phyloP scores from a whole-genome alignment of 2,113 vertebrate genomes.

The Crotalus tigris region DNA sequence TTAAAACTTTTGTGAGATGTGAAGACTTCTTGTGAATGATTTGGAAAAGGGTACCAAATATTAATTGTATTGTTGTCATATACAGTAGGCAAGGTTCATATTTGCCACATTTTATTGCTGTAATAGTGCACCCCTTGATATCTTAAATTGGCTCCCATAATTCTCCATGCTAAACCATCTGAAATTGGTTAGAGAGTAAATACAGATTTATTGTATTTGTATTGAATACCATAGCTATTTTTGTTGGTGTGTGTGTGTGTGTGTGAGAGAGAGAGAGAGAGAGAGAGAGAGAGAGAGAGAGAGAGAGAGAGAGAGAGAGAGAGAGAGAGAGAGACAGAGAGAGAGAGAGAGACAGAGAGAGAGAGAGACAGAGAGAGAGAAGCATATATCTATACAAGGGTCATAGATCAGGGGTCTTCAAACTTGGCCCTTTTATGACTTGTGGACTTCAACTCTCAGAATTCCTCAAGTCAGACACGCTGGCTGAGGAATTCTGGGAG shows the following conservation, averaged over 20 bases:
- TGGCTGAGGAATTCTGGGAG: too few relatives aligned
- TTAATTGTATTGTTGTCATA: not conserved
- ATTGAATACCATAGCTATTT: not conserved
- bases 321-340: not conserved
- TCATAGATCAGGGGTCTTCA: too few relatives aligned
- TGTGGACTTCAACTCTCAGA: too few relatives aligned
- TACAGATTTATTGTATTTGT: not conserved
- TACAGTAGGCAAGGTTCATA: not conserved
- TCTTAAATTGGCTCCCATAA: not conserved
- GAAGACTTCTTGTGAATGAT: not conserved
- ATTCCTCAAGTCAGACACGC: too few relatives aligned
- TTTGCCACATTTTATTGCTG: not conserved
- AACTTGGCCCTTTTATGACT: too few relatives aligned
- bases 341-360: accelerated
- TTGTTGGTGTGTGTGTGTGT: too few relatives aligned
- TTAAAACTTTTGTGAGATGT: not conserved
- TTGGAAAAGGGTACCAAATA: not conserved
- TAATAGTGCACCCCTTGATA: not conserved
- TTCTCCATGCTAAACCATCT: not conserved
- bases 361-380: not conserved
- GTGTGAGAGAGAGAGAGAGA: too few relatives aligned
- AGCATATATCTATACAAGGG: not conserved
- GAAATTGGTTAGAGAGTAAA: not conserved
- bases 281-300: too few relatives aligned
- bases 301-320: not conserved